Evolutionary conservation across 1,140 invertebrate species (phyloP).

Genomic region (Orchestia grillus): DNA sequence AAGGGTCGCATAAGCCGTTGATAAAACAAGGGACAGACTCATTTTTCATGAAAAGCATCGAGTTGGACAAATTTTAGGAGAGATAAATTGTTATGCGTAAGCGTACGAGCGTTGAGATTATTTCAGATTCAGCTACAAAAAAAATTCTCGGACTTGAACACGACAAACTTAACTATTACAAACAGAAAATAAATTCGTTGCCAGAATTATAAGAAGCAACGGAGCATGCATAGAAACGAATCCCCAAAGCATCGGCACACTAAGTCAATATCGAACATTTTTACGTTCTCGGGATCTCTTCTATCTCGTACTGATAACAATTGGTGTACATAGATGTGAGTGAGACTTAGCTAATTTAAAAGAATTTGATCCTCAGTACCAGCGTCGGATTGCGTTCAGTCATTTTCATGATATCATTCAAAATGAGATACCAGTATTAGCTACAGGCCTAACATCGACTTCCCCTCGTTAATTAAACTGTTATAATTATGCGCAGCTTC

Average conservation of each 20-base stretch:
- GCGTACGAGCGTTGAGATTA: not conserved
- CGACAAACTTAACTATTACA: no score
- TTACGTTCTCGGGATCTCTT: not conserved
- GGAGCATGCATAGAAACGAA: no score
- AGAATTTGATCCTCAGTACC: not conserved
- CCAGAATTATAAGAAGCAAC: no score
- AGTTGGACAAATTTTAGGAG: not conserved
- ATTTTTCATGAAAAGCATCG: not conserved
- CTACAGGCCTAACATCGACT: not conserved
- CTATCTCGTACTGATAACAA: no score
- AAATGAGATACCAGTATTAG: not conserved
- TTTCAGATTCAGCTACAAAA: not conserved
- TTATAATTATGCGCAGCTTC: not conserved
- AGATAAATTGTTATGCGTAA: not conserved
- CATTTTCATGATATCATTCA: not conserved
- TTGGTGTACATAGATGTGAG: not conserved
- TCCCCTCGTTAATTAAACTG: not conserved
- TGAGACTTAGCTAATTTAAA: not conserved
- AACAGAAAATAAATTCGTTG: no score
- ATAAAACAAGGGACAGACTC: not conserved
- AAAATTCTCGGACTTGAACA: no score
- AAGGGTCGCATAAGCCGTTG: not conserved
- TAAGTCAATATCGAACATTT: not conserved
- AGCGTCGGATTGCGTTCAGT: not conserved
- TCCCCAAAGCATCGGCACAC: not conserved